Conservation (phyloP, 1,140 invertebrate genomes). For the Tetramorium parvispinum region DNA sequence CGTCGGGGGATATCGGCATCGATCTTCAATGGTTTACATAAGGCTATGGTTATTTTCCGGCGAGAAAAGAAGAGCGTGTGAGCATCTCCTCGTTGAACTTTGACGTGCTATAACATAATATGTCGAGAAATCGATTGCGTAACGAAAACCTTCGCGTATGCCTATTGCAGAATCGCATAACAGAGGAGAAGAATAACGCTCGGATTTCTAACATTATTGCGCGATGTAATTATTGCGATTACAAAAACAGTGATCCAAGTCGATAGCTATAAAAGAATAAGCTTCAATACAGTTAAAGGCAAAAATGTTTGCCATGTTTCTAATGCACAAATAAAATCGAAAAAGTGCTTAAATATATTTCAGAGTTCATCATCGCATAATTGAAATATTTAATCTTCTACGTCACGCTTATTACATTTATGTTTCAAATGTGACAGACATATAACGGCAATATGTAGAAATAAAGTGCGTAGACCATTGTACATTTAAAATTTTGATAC, state of each 20-base stretch:
- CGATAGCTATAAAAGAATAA: not conserved
- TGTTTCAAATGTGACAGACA: not conserved
- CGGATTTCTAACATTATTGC: slow-evolving; percentile 70
- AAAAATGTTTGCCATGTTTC: not conserved
- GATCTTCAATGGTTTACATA: slow-evolving; percentile 23
- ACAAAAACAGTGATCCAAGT: slow-evolving; percentile 1
- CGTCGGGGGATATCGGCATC: not conserved
- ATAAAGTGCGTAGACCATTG: not conserved
- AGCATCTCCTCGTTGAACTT: slow-evolving; percentile 15
- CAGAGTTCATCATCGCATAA: not conserved
- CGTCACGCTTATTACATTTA: not conserved
- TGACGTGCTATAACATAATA: slow-evolving; percentile 72
- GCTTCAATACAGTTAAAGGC: not conserved
- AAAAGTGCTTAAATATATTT: not conserved
- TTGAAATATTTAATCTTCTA: not conserved
- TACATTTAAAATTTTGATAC: not conserved
- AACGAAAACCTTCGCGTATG: slow-evolving; percentile 55
- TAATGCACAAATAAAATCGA: not conserved
- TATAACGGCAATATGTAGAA: not conserved
- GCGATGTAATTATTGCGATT: slow-evolving; percentile 75
- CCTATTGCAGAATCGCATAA: slow-evolving; percentile 30
- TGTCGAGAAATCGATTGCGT: slow-evolving; percentile 76
- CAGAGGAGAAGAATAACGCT: slow-evolving; percentile 59
- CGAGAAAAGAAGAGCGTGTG: not conserved
- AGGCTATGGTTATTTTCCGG: not conserved